Conservation (phyloP, 2,797 vertebrate genomes). For the Fundulus diaphanus region DNA sequence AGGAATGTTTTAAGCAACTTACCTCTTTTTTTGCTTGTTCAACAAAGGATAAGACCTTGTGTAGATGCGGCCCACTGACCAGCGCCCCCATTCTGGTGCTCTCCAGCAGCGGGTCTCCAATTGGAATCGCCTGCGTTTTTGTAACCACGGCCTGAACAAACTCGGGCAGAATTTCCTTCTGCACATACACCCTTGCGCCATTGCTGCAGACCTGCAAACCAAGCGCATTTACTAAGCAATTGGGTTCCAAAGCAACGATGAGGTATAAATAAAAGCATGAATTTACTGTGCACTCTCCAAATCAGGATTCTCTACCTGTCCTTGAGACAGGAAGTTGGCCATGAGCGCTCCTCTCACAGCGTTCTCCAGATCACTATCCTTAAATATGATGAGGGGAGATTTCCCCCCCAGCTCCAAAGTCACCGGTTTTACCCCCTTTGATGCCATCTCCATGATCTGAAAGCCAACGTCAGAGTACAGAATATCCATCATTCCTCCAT, state of each 20-base stretch:
- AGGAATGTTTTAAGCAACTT: background rate
- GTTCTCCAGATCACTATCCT: conserved; percentile 89
- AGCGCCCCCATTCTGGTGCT: conserved; percentile 94
- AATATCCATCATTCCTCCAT: background rate
- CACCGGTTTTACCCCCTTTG: conserved; percentile 90
- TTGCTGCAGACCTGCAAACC: conserved; percentile 92
- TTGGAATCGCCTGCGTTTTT: conserved; percentile 86
- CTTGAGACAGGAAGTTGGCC: conserved; percentile 97
- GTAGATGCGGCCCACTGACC: conserved; percentile 88
- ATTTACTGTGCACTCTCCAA: too few relatives aligned
- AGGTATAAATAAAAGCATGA: too few relatives aligned
- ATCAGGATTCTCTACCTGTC: conserved; percentile 82
- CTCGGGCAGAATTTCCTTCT: conserved; percentile 83
- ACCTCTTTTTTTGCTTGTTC: conserved; percentile 90
- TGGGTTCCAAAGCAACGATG: background rate
- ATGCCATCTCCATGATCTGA: conserved; percentile 95
- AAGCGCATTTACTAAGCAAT: background rate
- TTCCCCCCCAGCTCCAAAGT: conserved; percentile 98
- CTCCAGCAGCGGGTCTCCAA: conserved; percentile 92
- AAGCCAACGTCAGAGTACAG: background rate
- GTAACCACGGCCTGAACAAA: conserved; percentile 91
- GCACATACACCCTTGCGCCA: conserved; percentile 94
- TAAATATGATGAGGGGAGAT: conserved; percentile 94
- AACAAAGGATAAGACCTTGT: conserved; percentile 90
- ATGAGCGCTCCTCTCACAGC: conserved; percentile 93